A percentile compares a stretch with the other conserved stretches of the same genome.
These are phyloP conservation scores for Pogonocherus hispidulus DNA, from an alignment of 2,888 invertebrate genomes.

Conservation along the genomic window DNA sequence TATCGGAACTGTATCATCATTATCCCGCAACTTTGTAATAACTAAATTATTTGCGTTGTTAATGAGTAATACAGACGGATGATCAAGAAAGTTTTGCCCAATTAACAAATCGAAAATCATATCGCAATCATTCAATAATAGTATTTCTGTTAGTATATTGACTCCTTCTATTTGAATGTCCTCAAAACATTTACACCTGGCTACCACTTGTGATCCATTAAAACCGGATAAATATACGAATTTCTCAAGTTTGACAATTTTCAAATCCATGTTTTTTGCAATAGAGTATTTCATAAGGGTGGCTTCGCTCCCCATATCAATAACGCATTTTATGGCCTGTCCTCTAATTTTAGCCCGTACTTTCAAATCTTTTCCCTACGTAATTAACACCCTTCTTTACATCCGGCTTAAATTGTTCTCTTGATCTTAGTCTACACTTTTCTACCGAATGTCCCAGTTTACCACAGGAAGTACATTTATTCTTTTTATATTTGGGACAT, in stretches of 20 bases:
- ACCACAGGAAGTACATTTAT: neutral
- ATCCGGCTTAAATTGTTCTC: neutral
- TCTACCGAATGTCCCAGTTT: neutral
- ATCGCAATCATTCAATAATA: slow-evolving; percentile 7
- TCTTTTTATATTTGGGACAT: neutral
- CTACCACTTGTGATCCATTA: slow-evolving; percentile 2
- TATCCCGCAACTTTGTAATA: neutral
- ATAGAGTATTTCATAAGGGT: slow-evolving; percentile 6
- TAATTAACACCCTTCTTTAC: neutral
- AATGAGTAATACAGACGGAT: slow-evolving; percentile 14
- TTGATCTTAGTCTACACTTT: neutral
- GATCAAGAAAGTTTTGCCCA: slow-evolving; percentile 17
- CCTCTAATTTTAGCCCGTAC: neutral
- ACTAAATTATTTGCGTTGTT: neutral
- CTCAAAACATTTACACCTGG: neutral
- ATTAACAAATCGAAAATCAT: slow-evolving; percentile 7
- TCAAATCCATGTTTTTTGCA: neutral
- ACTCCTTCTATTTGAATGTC: neutral
- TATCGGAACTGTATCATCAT: neutral
- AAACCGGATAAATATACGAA: neutral
- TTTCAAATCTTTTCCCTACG: neutral
- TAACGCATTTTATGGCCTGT: slow-evolving; percentile 1
- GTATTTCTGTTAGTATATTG: slow-evolving; percentile 1
- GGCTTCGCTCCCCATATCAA: slow-evolving; percentile 7
- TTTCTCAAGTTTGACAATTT: neutral